Percentiles rank a stretch among this genome's conserved stretches.
These are phyloP conservation scores for Oreochromis mossambicus DNA, from an alignment of 2,797 vertebrate species.

Conservation along the genomic window DNA sequence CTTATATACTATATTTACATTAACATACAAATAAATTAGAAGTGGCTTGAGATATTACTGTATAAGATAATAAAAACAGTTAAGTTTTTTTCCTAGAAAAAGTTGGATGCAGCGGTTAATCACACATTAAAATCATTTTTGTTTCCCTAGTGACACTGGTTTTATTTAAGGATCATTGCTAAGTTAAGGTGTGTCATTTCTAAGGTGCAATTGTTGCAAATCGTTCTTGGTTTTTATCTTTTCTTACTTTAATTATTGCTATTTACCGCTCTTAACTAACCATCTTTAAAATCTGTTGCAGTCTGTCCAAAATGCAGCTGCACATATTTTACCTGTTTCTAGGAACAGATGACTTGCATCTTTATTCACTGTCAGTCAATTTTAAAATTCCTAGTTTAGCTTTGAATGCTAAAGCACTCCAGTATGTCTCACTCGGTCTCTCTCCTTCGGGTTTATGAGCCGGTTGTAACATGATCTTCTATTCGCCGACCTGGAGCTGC, in stretches of 20 bases:
- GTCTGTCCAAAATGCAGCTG: neutral
- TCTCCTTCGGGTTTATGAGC: neutral
- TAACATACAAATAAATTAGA: neutral
- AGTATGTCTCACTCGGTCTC: accelerated
- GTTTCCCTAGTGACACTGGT: neutral
- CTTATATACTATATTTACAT: neutral
- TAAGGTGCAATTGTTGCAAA: too few relatives aligned
- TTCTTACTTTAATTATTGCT: neutral
- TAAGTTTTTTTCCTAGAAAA: neutral
- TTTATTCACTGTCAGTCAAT: neutral
- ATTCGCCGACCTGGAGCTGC: neutral
- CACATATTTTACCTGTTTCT: neutral
- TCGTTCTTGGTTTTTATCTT: neutral
- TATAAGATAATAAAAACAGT: neutral
- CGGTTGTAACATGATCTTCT: neutral
- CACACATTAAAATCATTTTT: accelerated
- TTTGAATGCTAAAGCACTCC: neutral
- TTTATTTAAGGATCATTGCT: neutral
- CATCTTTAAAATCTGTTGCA: neutral
- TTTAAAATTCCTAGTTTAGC: neutral
- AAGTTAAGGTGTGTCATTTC: accelerated
- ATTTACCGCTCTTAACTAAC: neutral
- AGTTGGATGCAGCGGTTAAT: neutral
- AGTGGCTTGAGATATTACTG: neutral
- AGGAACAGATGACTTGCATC: neutral